A percentile compares a stretch with the other conserved stretches of the same genome.
Evolutionary conservation across 2,113 vertebrate species (phyloP).

Genomic region (Poicephalus meyeri): DNA sequence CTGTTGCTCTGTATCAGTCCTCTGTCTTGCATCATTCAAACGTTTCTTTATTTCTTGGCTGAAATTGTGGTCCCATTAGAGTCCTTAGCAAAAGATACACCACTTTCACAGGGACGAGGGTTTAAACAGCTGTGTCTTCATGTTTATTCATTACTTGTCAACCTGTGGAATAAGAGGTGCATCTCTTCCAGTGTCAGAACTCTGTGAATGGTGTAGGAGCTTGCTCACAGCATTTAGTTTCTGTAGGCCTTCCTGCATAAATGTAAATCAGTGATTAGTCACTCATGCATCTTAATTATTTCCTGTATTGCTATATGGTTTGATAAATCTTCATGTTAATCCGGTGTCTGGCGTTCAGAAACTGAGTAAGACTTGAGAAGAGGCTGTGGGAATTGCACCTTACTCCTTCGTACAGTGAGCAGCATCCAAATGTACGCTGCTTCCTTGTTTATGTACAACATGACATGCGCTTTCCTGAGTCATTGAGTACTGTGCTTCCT

Average conservation of each 20-base stretch:
- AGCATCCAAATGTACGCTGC: rapidly evolving
- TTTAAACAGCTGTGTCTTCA: background rate
- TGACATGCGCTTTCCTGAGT: background rate
- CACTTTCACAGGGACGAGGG: background rate
- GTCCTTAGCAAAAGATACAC: background rate
- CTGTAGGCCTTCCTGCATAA: background rate
- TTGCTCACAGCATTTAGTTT: background rate
- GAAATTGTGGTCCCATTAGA: background rate
- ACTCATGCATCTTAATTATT: background rate
- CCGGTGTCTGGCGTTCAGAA: background rate
- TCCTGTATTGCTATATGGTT: background rate
- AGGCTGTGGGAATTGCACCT: background rate
- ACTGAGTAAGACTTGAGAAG: background rate
- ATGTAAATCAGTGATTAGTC: background rate
- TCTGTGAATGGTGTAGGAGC: background rate
- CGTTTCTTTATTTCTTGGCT: background rate
- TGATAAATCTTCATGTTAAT: background rate
- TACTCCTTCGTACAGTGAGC: background rate
- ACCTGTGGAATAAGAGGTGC: background rate
- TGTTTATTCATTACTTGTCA: background rate
- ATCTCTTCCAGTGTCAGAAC: background rate
- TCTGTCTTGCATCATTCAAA: background rate
- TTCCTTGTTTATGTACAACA: background rate
- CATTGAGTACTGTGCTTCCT: background rate
- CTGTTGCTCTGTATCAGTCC: background rate